Evolutionary conservation across 2,113 vertebrate genomes (phyloP).

Genomic region (Himantopus leucocephalus): DNA sequence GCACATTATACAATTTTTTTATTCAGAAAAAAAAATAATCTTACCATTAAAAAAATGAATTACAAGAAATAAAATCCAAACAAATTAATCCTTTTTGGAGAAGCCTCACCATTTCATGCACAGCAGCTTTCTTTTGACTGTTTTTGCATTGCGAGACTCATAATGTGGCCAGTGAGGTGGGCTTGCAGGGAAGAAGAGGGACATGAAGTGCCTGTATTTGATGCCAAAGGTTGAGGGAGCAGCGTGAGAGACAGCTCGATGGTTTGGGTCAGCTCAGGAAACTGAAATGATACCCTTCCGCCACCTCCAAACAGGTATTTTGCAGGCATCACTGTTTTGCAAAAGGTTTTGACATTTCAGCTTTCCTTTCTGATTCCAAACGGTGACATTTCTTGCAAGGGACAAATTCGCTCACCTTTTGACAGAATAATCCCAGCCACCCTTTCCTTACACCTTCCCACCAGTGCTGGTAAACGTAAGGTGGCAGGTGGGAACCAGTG

Average conservation of each 20-base stretch:
- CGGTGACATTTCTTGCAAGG: neutral
- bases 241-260: neutral
- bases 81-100: neutral
- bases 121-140: neutral
- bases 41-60: neutral
- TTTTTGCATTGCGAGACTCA: neutral
- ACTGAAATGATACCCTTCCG: neutral
- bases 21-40: neutral
- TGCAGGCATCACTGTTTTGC: neutral
- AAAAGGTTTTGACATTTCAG: constrained; percentile 48
- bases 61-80: neutral
- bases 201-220: neutral
- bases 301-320: neutral
- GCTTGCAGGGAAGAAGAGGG: neutral
- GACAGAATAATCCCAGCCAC: neutral
- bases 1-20: neutral
- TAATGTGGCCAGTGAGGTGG: neutral
- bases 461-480: neutral
- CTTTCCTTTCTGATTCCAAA: neutral
- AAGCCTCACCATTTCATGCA: neutral
- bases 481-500: neutral
- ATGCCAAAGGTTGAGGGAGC: neutral
- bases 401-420: neutral
- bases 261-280: neutral
- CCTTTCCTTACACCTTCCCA: neutral